phyloP scores from a whole-genome alignment of 2,113 vertebrate species.

The Hippocampus abdominalis region DNA sequence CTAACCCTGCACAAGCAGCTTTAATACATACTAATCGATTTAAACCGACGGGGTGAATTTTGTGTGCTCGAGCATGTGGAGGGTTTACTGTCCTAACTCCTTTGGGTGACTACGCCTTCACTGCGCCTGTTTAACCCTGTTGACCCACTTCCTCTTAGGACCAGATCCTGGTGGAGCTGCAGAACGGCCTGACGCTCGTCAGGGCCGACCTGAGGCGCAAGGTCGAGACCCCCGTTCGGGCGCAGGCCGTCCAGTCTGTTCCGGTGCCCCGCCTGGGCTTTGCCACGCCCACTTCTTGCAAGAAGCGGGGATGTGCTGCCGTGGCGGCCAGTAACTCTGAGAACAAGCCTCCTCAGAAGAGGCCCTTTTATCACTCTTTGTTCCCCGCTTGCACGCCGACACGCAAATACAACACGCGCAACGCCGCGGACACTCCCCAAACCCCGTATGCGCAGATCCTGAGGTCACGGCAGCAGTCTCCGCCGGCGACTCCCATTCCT shows the following conservation, averaged over 20 bases:
- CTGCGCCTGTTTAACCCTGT: constrained; percentile 10
- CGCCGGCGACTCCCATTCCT: constrained; percentile 65
- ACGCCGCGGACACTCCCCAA: constrained; percentile 28
- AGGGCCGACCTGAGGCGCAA: constrained; percentile 86
- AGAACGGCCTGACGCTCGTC: constrained; percentile 85
- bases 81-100: background rate
- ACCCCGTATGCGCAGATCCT: constrained; percentile 76
- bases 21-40: constrained; percentile 24
- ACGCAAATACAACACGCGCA: constrained; percentile 56
- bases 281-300: constrained; percentile 65
- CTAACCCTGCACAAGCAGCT: constrained; percentile 30
- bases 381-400: constrained; percentile 56
- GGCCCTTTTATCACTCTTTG: constrained; percentile 78
- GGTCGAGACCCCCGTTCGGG: constrained; percentile 75
- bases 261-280: constrained; percentile 73
- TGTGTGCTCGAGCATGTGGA: constrained; percentile 30
- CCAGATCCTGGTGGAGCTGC: constrained; percentile 89
- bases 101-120: background rate
- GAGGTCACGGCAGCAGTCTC: constrained; percentile 70
- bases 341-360: constrained; percentile 84
- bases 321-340: constrained; percentile 68
- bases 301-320: constrained; percentile 75
- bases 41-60: constrained; percentile 22
- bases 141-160: constrained; percentile 71
- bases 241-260: constrained; percentile 36